These are phyloP conservation scores for Montipora efflorescens DNA, from an alignment of 64 coral and sea anemone species.

Conservation along the genomic window DNA sequence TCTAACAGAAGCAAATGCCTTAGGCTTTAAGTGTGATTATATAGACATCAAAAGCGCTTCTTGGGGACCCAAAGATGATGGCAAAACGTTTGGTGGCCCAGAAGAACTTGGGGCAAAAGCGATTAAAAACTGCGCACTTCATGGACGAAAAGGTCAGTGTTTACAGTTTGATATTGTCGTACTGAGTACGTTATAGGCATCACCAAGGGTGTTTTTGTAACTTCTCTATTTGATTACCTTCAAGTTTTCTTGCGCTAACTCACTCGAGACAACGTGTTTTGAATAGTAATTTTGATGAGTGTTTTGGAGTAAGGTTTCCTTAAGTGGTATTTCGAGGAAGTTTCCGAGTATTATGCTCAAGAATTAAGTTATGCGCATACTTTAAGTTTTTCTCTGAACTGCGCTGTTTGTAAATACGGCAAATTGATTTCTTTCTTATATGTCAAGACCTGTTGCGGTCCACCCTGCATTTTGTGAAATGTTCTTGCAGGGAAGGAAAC, in stretches of 20 bases:
- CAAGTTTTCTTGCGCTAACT: no score
- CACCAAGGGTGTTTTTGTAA: background rate
- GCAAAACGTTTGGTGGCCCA: slow-evolving; percentile 79
- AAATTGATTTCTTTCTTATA: background rate
- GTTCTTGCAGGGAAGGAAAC: no score
- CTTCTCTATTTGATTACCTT: background rate
- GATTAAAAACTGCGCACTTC: slow-evolving; percentile 58
- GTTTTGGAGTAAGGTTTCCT: no score
- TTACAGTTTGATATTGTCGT: background rate
- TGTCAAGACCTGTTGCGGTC: no score
- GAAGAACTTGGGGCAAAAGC: slow-evolving; percentile 65
- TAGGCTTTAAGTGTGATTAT: slow-evolving; percentile 77
- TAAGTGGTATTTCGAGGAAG: background rate
- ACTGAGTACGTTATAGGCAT: no score
- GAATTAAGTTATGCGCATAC: background rate
- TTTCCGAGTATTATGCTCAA: background rate
- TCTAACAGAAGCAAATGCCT: slow-evolving; percentile 55
- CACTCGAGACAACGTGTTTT: background rate
- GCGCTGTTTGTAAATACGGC: background rate
- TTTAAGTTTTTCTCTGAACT: background rate
- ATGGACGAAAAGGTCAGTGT: slow-evolving; percentile 79
- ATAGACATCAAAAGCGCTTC: slow-evolving; percentile 93
- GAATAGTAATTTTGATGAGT: background rate
- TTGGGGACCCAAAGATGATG: slow-evolving; percentile 96
- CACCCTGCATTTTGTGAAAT: no score